These are phyloP conservation scores for Deroplatys truncata DNA, from an alignment of 2,888 invertebrate species.

Conservation along the genomic window DNA sequence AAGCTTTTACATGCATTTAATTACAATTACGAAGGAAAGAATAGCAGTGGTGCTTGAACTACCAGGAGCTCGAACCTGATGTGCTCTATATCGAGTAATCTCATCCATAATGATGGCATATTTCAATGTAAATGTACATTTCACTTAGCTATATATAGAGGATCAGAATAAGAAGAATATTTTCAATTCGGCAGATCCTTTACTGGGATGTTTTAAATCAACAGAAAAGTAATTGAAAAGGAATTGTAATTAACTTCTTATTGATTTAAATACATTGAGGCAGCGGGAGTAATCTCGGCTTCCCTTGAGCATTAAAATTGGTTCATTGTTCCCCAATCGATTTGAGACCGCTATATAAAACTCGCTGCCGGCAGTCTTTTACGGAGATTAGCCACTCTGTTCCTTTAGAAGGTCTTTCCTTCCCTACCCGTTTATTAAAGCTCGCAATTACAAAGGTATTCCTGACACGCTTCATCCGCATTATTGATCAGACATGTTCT, in stretches of 20 bases:
- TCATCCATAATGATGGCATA: too few relatives aligned
- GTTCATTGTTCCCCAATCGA: neutral
- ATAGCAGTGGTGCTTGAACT: too few relatives aligned
- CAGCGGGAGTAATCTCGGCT: neutral
- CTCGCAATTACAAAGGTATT: neutral
- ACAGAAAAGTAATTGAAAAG: neutral
- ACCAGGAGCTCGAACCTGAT: too few relatives aligned
- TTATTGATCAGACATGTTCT: neutral
- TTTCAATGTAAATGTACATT: too few relatives aligned
- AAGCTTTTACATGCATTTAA: too few relatives aligned
- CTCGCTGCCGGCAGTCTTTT: neutral
- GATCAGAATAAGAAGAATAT: neutral
- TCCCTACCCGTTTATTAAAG: neutral
- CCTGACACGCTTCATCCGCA: too few relatives aligned
- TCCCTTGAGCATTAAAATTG: neutral
- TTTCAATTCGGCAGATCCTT: neutral
- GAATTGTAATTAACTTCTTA: neutral
- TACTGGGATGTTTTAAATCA: neutral
- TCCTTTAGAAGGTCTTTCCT: neutral
- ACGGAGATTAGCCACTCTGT: too few relatives aligned
- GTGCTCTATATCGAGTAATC: too few relatives aligned
- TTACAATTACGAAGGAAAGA: too few relatives aligned
- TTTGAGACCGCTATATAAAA: neutral
- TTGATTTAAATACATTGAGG: neutral
- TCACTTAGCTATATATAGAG: too few relatives aligned